Conservation (phyloP, 1,140 invertebrate genomes). For the Trichonephila clavipes region DNA sequence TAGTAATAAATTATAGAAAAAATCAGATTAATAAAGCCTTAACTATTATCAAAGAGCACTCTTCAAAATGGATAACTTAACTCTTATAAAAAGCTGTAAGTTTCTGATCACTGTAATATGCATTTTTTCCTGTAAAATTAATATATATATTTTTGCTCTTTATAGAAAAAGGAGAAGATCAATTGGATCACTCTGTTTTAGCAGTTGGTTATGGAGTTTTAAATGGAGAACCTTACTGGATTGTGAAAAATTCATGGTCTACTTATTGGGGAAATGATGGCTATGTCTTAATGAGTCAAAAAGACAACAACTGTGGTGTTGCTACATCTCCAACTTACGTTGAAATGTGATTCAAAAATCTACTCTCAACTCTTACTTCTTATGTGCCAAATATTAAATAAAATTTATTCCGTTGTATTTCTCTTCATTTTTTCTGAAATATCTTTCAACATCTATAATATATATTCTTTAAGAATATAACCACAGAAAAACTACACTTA, state of each 20-base stretch:
- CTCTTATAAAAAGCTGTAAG: no score
- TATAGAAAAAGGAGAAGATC: constrained; percentile 65
- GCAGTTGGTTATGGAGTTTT: constrained; percentile 81
- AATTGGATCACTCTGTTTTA: constrained; percentile 78
- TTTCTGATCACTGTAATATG: no score
- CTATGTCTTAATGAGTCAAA: constrained; percentile 83
- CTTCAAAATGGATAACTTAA: no score
- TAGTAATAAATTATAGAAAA: no score
- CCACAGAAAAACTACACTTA: no score
- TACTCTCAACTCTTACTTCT: neutral
- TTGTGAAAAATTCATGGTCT: constrained; percentile 82
- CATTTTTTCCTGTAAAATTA: neutral
- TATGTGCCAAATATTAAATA: neutral
- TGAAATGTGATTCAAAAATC: constrained; percentile 56
- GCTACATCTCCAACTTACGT: constrained; percentile 76
- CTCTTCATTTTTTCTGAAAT: no score
- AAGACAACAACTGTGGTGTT: constrained; percentile 88
- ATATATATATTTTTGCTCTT: neutral
- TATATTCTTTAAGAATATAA: no score
- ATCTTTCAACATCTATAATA: no score
- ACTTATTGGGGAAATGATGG: constrained; percentile 83
- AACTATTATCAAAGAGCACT: no score
- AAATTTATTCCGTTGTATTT: no score
- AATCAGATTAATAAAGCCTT: no score
- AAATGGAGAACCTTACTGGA: constrained; percentile 81